These are phyloP conservation scores for Mimas tiliae DNA, from an alignment of 2,888 invertebrate genomes.

Conservation along the genomic window DNA sequence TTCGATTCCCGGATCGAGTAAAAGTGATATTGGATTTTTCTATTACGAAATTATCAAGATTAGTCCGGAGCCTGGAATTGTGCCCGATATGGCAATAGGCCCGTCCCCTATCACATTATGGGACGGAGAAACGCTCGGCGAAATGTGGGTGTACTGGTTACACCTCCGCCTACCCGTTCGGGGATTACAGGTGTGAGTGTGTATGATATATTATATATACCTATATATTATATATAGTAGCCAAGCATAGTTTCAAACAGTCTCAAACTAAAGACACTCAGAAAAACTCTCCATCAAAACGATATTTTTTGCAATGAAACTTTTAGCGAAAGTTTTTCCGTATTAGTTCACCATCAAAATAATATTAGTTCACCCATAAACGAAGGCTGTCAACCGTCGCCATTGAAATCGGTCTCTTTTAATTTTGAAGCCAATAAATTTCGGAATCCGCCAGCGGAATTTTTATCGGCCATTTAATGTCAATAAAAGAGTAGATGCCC, in stretches of 20 bases:
- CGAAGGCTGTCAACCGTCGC: slow-evolving; percentile 73
- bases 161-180: too few species aligned
- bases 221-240: background rate
- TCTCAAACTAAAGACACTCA: slow-evolving; percentile 41
- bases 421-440: slow-evolving; percentile 83
- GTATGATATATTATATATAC: too few species aligned
- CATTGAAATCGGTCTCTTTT: slow-evolving; percentile 83
- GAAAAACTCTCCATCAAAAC: slow-evolving; percentile 58
- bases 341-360: slow-evolving; percentile 60
- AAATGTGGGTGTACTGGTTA: too few species aligned
- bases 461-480: slow-evolving; percentile 82
- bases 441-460: slow-evolving; percentile 82
- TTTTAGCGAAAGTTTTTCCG: slow-evolving; percentile 62
- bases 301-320: slow-evolving; percentile 63
- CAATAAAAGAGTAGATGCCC: slow-evolving; percentile 67
- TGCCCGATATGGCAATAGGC: too few species aligned
- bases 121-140: too few species aligned
- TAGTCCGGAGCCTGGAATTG: too few species aligned
- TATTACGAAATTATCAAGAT: too few species aligned
- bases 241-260: slow-evolving; percentile 36
- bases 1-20: too few species aligned
- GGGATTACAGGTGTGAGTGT: too few species aligned
- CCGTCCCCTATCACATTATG: too few species aligned
- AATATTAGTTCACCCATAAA: slow-evolving; percentile 66
- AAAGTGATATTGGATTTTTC: too few species aligned